These are phyloP conservation scores for Cryptotermes secundus DNA, from an alignment of 1,140 invertebrate genomes.

Conservation along the genomic window DNA sequence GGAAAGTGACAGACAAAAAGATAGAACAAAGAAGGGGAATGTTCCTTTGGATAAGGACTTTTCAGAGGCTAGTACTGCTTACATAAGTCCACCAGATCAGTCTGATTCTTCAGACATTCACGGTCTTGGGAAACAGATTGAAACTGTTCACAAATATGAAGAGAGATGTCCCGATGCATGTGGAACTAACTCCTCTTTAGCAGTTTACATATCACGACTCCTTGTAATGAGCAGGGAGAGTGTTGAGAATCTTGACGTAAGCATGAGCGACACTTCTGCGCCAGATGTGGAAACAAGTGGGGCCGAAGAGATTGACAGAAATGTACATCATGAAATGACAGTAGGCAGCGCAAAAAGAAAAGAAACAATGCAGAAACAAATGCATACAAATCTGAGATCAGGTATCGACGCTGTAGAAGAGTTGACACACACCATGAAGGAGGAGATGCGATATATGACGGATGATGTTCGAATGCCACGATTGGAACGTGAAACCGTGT, in stretches of 20 bases:
- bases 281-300: not conserved
- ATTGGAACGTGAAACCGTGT: too few relatives aligned
- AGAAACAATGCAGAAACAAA: not conserved
- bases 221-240: not conserved
- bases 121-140: not conserved
- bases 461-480: not conserved
- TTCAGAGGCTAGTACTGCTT: not conserved
- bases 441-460: not conserved
- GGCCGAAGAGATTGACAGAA: not conserved
- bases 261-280: not conserved
- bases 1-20: not conserved
- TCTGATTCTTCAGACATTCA: not conserved
- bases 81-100: not conserved
- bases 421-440: not conserved
- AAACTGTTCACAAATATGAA: not conserved
- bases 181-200: not conserved
- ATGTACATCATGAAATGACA: not conserved
- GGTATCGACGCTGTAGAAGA: not conserved
- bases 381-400: not conserved
- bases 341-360: not conserved
- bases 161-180: not conserved
- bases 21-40: not conserved
- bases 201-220: not conserved
- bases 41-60: not conserved
- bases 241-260: not conserved